These are phyloP conservation scores for Drosophila parabipectinata DNA, from an alignment of 1,140 invertebrate species.

Conservation along the genomic window DNA sequence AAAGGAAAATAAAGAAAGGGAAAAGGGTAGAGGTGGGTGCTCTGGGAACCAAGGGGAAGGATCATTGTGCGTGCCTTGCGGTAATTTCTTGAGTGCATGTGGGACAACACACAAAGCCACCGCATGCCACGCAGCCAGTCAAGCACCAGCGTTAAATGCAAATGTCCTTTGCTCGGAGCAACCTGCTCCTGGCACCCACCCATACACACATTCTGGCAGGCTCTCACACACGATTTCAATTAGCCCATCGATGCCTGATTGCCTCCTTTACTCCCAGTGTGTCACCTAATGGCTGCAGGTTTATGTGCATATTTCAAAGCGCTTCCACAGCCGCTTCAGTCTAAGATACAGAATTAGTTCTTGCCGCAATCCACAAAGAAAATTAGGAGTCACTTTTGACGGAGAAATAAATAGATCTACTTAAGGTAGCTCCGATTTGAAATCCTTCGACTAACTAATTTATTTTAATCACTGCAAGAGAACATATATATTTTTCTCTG, in stretches of 20 bases:
- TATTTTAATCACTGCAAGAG: too few relatives aligned
- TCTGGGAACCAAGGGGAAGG: slow-evolving; percentile 5
- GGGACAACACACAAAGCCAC: slow-evolving; percentile 42
- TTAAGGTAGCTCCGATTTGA: too few relatives aligned
- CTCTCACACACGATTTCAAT: slow-evolving; percentile 61
- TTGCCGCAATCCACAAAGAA: neutral
- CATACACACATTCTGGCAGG: slow-evolving; percentile 7
- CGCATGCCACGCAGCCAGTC: slow-evolving; percentile 41
- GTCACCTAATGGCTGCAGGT: slow-evolving; percentile 49
- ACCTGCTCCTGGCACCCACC: slow-evolving; percentile 35
- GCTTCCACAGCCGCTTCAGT: slow-evolving; percentile 32
- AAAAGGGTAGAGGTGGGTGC: too few relatives aligned
- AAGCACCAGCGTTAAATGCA: slow-evolving; percentile 46
- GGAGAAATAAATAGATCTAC: too few relatives aligned
- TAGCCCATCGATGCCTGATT: slow-evolving; percentile 64
- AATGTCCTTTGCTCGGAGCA: slow-evolving; percentile 35
- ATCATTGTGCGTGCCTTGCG: slow-evolving; percentile 59
- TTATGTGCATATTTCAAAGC: slow-evolving; percentile 54
- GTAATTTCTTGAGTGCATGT: slow-evolving; percentile 75
- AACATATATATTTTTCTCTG: neutral
- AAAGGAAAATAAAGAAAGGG: neutral
- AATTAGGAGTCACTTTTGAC: too few relatives aligned
- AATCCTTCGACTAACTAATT: too few relatives aligned
- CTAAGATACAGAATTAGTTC: slow-evolving; percentile 41
- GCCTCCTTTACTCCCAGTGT: slow-evolving; percentile 39